Evolutionary conservation across 2,888 invertebrate genomes (phyloP).

Genomic region (Cancer borealis): DNA sequence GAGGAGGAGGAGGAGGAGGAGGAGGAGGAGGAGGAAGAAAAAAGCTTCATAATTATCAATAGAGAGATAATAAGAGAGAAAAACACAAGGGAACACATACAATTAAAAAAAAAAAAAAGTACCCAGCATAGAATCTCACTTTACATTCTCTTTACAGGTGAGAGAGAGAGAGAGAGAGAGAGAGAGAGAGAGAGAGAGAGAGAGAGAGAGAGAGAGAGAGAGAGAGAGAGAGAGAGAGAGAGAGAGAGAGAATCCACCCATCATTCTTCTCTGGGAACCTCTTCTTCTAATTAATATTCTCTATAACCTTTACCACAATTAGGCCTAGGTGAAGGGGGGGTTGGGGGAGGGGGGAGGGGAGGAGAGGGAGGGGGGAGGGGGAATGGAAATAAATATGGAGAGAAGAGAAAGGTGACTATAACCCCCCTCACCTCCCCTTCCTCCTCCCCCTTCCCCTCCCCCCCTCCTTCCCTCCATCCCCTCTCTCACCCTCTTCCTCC

Average conservation of each 20-base stretch:
- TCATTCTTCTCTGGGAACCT: not conserved
- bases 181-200: no score
- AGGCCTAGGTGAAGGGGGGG: not conserved
- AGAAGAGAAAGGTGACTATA: no score
- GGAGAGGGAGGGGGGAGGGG: not conserved
- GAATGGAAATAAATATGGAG: not conserved
- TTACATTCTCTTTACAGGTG: no score
- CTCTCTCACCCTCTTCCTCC: no score
- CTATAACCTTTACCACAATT: not conserved
- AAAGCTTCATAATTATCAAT: not conserved
- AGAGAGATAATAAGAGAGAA: not conserved
- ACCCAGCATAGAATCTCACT: no score
- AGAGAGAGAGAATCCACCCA: not conserved
- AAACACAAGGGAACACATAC: no score
- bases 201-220: not conserved
- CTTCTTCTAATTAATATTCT: conserved; percentile 29
- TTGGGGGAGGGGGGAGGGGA: not conserved
- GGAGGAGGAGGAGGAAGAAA: not conserved
- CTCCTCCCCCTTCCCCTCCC: not conserved
- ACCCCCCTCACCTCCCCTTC: not conserved
- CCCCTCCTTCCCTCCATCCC: not conserved
- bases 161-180: no score
- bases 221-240: not conserved
- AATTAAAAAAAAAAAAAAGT: no score
- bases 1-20: no score